Base-by-base conservation (phyloP, 1,140 invertebrate genomes). In the Papilio dardanus region DNA sequence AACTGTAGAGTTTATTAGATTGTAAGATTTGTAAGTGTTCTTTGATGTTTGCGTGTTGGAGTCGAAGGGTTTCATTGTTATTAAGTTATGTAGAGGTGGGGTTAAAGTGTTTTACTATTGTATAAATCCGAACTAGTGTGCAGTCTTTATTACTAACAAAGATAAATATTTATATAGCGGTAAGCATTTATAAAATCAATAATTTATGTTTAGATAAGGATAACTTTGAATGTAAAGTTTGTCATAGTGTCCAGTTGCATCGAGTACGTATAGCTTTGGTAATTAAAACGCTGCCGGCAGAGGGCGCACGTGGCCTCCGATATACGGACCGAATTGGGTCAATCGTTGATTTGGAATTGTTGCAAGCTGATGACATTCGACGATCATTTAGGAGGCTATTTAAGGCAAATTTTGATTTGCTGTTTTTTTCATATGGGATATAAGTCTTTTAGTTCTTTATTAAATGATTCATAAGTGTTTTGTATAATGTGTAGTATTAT, bases 281-380 rank as follows among this genome's bases (percentile, higher is more conserved):
- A 62, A 62, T 62, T 62, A 62, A 62, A 62, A 62, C 54, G 24
- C 30, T 28, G 54, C 21, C 21, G 54, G 24, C 50, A 10, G 54
- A 62, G 19, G 54, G 54, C 54, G 24, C 54, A 28, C 54, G 54
- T 28, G 21, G 21, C 21, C 21, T 2, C 21, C 24, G 24, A 62
- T 14, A 28, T 21, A 28, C 24, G 54, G 42, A 46, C 16, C 24
- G 54, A 62, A 62, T 62, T 62, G 24, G 54, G 54, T 62, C 54
- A 62, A 28, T 62, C 21, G 30, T 62, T 62, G 54, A 62, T 62
- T 62, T 62, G 54, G 30, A 62, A 62, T 62, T 62, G 54, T 62
- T 62, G 54, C 54, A 28, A 14, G 54, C 10, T 28, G 54, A 62
- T 62, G 24, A 62, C 54, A 5, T 62, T 12, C 24, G 24, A 6